Conservation (phyloP, 1,140 invertebrate species). For the Pseudomyrmex concolor region DNA sequence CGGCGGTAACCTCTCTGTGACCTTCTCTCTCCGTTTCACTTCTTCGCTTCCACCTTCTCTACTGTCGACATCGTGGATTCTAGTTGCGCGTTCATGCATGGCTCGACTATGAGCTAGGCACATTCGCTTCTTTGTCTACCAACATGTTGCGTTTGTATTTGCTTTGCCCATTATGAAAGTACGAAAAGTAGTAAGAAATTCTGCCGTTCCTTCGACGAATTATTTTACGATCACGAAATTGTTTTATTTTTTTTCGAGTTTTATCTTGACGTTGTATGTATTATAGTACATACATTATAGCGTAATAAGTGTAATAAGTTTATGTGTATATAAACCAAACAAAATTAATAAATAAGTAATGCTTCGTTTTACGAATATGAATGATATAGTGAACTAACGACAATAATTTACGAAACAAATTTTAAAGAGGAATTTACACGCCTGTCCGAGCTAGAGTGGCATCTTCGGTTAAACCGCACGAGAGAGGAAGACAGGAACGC, state of each 20-base stretch:
- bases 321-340: no score
- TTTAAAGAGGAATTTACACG: no score
- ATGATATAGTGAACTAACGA: no score
- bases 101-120: slow-evolving; percentile 47
- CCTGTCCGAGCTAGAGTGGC: not conserved
- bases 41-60: slow-evolving; percentile 41
- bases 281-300: not conserved
- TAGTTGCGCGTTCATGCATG: slow-evolving; percentile 73
- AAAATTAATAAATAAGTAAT: no score
- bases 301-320: not conserved
- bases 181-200: not conserved
- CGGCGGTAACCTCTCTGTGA: slow-evolving; percentile 75
- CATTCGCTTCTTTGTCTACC: slow-evolving; percentile 51
- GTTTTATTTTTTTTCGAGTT: not conserved
- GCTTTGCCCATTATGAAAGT: slow-evolving; percentile 27
- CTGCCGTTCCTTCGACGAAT: slow-evolving; percentile 17
- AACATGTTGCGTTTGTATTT: slow-evolving; percentile 50
- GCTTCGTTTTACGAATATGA: no score
- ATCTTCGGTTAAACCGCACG: not conserved
- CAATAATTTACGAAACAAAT: no score
- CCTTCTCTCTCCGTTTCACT: slow-evolving; percentile 8
- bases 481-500: slow-evolving; percentile 6
- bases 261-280: not conserved
- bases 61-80: slow-evolving; percentile 68
- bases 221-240: slow-evolving; percentile 10